These are phyloP conservation scores for Saccostrea cuccullata DNA, from an alignment of 1,140 invertebrate species.

Conservation along the genomic window DNA sequence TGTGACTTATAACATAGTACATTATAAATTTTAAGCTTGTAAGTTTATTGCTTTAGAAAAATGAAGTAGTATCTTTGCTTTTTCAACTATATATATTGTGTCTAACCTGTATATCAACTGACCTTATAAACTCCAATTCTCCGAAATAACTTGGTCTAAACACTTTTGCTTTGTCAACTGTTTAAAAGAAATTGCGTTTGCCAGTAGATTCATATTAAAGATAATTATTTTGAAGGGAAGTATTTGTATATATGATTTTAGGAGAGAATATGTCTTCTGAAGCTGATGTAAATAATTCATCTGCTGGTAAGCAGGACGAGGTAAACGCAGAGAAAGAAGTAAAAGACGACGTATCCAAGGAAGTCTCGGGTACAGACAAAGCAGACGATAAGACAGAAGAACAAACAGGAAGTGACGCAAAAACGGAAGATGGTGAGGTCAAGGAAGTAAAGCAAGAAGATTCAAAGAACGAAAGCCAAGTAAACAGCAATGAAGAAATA, in stretches of 20 bases:
- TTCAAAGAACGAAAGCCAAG: not conserved
- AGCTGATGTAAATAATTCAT: not conserved
- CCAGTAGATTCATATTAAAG: not conserved
- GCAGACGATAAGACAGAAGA: not conserved
- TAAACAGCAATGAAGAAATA: not conserved
- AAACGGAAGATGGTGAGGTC: not conserved
- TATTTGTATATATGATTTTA: too few relatives aligned
- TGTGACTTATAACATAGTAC: too few relatives aligned
- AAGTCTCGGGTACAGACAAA: not conserved
- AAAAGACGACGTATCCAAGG: not conserved
- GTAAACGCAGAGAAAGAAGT: not conserved
- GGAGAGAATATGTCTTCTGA: not conserved
- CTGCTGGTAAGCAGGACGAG: not conserved
- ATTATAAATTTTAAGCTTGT: too few relatives aligned
- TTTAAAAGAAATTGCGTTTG: too few relatives aligned
- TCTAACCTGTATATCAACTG: too few relatives aligned
- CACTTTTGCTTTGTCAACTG: too few relatives aligned
- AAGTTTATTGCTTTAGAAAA: too few relatives aligned
- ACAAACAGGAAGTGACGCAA: not conserved
- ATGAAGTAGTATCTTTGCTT: too few relatives aligned
- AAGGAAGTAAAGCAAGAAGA: not conserved
- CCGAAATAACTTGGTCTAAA: too few relatives aligned
- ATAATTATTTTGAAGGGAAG: too few relatives aligned
- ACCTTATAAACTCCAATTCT: too few relatives aligned
- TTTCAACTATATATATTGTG: too few relatives aligned